Percentiles rank a stretch among this genome's conserved stretches.
Conservation (phyloP, 2,113 vertebrate species). For the Scomber scombrus region DNA sequence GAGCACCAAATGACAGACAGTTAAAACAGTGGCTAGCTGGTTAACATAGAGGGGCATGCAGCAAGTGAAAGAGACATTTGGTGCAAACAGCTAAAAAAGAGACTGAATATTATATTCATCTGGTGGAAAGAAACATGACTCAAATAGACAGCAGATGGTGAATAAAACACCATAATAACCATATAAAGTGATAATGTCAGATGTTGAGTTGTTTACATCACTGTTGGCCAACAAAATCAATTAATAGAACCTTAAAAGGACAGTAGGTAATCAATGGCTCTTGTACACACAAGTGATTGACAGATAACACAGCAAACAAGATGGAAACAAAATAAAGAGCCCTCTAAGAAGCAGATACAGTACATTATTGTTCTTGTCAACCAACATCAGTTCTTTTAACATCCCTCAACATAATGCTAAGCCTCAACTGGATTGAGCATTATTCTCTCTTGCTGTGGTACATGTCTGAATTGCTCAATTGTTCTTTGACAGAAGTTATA, state of each 20-base stretch:
- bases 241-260: slow-evolving; percentile 10
- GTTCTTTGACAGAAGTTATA: too few species aligned
- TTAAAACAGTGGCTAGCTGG: slow-evolving; percentile 1
- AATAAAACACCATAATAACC: slow-evolving; percentile 8
- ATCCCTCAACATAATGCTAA: too few species aligned
- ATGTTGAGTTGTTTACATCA: slow-evolving; percentile 31
- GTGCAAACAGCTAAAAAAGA: slow-evolving; percentile 18
- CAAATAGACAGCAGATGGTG: slow-evolving; percentile 15
- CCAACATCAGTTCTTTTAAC: too few species aligned
- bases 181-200: slow-evolving; percentile 21
- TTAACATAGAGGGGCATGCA: neutral
- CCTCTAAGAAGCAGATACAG: too few species aligned
- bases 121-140: slow-evolving; percentile 22
- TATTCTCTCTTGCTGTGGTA: too few species aligned
- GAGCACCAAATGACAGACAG: neutral
- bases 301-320: neutral
- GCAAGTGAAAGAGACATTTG: neutral
- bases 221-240: slow-evolving; percentile 11
- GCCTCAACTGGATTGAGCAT: too few species aligned
- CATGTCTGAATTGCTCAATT: too few species aligned
- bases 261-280: neutral
- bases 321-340: too few species aligned
- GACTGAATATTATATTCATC: slow-evolving; percentile 23
- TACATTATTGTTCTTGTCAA: too few species aligned
- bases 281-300: neutral